Percentiles rank a stretch among this genome's conserved stretches.
phyloP scores from a whole-genome alignment of 1,140 invertebrate genomes.

The Temnothorax curvispinosus region DNA sequence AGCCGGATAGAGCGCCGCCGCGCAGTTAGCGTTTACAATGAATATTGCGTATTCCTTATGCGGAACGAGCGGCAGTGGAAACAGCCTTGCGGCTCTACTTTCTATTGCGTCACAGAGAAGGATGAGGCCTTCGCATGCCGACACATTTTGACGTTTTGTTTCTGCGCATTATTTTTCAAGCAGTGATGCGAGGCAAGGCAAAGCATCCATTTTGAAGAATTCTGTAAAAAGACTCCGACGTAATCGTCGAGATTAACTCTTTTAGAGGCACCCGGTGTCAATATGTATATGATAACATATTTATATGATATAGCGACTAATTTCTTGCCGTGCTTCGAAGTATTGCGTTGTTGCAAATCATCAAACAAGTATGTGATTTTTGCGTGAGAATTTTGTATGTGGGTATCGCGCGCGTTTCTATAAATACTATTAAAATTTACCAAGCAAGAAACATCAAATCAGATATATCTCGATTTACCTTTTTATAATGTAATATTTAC shows the following conservation, averaged over 20 bases:
- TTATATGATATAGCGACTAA: neutral
- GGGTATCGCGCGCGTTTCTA: too few species aligned
- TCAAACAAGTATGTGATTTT: neutral
- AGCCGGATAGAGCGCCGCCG: neutral
- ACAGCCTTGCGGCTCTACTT: constrained; percentile 76
- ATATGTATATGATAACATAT: neutral
- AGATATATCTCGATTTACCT: neutral
- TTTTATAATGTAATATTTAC: neutral
- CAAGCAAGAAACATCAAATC: neutral
- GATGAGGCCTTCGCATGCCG: constrained; percentile 69
- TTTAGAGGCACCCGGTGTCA: constrained; percentile 4
- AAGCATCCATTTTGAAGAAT: constrained; percentile 30
- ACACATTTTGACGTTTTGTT: constrained; percentile 60
- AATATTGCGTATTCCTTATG: constrained; percentile 43
- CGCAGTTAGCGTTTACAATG: constrained; percentile 12
- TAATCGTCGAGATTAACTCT: constrained; percentile 45
- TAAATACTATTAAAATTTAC: neutral
- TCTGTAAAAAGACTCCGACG: neutral
- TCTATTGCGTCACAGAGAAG: constrained; percentile 73
- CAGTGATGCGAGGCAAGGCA: neutral
- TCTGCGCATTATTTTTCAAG: constrained; percentile 39
- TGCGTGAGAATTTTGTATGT: neutral
- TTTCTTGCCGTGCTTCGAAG: neutral
- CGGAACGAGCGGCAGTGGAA: constrained; percentile 56
- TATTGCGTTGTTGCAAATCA: neutral